Evolutionary conservation across 2,113 vertebrate genomes (phyloP), one percentile per base, ranked within the genome.

Genomic region (Narcine bancroftii): DNA sequence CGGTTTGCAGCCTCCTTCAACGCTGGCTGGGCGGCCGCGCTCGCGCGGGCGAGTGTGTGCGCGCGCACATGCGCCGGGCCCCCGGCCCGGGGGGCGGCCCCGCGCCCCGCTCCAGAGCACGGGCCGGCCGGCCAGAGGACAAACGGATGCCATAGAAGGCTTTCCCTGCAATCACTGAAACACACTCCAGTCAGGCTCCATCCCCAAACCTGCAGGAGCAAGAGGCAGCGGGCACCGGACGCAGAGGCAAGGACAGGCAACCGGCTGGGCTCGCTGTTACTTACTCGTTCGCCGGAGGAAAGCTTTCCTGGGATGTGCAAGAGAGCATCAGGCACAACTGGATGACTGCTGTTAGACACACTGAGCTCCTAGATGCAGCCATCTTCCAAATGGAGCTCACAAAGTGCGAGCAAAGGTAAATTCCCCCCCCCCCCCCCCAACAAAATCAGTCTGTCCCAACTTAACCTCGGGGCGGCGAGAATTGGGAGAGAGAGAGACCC

Each of bases 261-360:
- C 65, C 26, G 11, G 71, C 89, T 13, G 63, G n/a, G 26, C n/a
- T 33, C 33, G 9, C 33, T 66, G 89, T 91, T 91, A 91, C 89
- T 91, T 91, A 91, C 89, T 91, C 89, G 89, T 69, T 91, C 4
- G 60, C 89, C 29, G 36, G 89, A 29, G 89, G 89, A 33, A 91
- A 91, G 89, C 89, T 69, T 42, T 91, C 89, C 47, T 91, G 89
- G 21, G 89, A 91, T 91, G 89, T 91, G n/a, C 65, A 69, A 47
- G 89, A 71, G 69, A 91, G 63, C 89, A 91, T 91, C 60, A 91
- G 89, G 63, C 89, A 91, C 65, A 91, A 91, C 89, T 91, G 89
- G 69, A 91, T 69, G 71, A 69, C 89, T 91, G 89, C 89, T 47
- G 47, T 66, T 47, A 91, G 63, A 69, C 87, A 26, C 36, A 42